These are phyloP conservation scores for Momotus momota DNA, from an alignment of 2,797 vertebrate species.

Conservation along the genomic window DNA sequence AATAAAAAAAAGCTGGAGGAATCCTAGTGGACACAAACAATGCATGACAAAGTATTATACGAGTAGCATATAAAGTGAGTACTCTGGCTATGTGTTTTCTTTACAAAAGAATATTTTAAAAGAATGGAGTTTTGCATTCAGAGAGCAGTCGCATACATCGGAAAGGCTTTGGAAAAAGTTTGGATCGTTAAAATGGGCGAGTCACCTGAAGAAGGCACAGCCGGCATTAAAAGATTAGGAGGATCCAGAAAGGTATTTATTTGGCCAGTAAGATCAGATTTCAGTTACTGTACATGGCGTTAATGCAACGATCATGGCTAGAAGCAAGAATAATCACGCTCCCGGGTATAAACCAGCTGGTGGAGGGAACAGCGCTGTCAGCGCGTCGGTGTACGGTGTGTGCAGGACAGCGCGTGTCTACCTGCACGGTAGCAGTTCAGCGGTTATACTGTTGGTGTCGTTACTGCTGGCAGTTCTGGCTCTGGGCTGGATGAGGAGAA, in stretches of 20 bases:
- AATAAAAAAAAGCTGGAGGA: not conserved
- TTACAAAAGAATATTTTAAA: not conserved
- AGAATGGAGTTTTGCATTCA: not conserved
- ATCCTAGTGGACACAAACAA: not conserved
- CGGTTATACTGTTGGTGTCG: not conserved
- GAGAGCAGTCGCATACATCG: not conserved
- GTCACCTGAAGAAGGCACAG: not conserved
- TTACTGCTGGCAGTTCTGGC: not conserved
- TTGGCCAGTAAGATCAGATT: not conserved
- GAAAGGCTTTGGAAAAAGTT: not conserved
- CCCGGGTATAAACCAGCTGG: not conserved
- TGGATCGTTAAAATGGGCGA: not conserved
- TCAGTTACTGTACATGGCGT: not conserved
- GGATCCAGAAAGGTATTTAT: not conserved
- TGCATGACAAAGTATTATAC: not conserved
- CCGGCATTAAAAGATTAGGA: not conserved
- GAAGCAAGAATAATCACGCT: not conserved
- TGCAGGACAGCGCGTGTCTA: fast-evolving
- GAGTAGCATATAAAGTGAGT: not conserved
- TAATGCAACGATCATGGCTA: not conserved
- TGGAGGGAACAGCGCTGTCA: not conserved
- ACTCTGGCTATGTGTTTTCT: not conserved
- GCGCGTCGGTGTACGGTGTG: fast-evolving
- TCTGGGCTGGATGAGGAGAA: not conserved
- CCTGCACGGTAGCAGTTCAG: not conserved